Evolutionary conservation across 37 sponge, comb jelly and placozoan species (phyloP), one percentile per base, ranked within the genome.

Genomic region (Lycopodina hypogea): DNA sequence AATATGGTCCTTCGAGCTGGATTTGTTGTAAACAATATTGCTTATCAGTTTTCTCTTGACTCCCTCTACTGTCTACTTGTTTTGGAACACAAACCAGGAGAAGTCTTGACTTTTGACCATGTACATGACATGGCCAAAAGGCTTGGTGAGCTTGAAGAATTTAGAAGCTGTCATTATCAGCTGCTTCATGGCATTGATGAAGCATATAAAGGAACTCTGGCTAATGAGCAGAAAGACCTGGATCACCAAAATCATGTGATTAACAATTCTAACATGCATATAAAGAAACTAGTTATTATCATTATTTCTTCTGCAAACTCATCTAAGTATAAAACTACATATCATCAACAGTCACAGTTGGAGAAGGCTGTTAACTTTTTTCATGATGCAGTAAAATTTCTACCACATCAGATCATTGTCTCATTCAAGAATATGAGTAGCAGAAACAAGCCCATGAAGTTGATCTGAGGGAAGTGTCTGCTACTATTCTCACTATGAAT

Each of bases 201-300:
- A 9, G 64, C 11, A 62, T 15, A 26, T 62, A 8, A 62, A 26
- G 29, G 9, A 23, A 22, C 38, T 14, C 12, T 28, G 28, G 41
- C 9, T 22, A 26, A 62, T 22, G 41, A 36, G 29, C 21, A 37
- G 41, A 37, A 32, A n/a, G 28, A 19, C 9, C 69, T 69, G 37
- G 69, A 69, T 36, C 9, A 69, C 7, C 69, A 69, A 35, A 22
- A 62, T 62, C n/a, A 62, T 22, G 17, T 28, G n/a, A 62, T 62
- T 28, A 21, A n/a, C 19, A 24, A 62, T n/a, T 11, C 19, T 24
- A 62, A 26, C 30, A 21, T 62, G 29, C n/a, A 24, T 28, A 62
- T 62, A 15, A 21, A 62, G 30, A 12, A 21, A 62, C 29, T 62
- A 22, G 30, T 62, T 21, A 26, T 9, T n/a, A n/a, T n/a, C n/a